phyloP scores from a whole-genome alignment of 2,113 vertebrate genomes.

The Empidonax alnorum region DNA sequence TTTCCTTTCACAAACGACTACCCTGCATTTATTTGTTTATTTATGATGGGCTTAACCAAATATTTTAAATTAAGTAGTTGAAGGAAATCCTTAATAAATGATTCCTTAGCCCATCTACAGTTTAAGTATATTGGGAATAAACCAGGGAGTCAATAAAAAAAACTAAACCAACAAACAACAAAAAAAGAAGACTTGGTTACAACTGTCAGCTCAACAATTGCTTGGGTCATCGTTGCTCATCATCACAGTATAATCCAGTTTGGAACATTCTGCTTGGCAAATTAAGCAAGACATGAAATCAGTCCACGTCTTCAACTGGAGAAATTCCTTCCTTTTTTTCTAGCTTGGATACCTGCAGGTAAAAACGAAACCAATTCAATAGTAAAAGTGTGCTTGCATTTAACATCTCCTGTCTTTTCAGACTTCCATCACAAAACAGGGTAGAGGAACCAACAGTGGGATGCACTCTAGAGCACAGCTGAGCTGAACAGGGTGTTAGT shows the following conservation, averaged over 20 bases:
- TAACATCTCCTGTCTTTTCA: not conserved
- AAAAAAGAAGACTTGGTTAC: not conserved
- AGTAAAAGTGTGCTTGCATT: not conserved
- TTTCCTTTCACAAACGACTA: not conserved
- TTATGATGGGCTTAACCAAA: not conserved
- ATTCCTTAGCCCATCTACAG: not conserved
- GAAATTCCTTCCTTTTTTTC: slow-evolving; percentile 37
- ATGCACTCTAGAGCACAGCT: not conserved
- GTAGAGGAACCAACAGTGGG: not conserved
- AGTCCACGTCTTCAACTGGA: slow-evolving; percentile 11
- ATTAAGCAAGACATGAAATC: not conserved
- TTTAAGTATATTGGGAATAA: not conserved
- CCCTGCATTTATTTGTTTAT: not conserved
- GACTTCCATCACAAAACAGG: not conserved
- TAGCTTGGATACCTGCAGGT: slow-evolving; percentile 64
- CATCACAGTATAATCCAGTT: not conserved
- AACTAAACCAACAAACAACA: not conserved
- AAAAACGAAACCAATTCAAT: not conserved
- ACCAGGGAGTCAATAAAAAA: not conserved
- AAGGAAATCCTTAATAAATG: not conserved
- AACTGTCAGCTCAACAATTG: not conserved
- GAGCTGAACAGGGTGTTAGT: not conserved
- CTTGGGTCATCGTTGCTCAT: not conserved
- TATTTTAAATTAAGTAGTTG: not conserved
- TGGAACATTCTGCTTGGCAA: not conserved